A percentile compares a stretch with the other conserved stretches of the same genome.
phyloP scores from a whole-genome alignment of 2,113 vertebrate genomes.

The Marmota flaviventris region DNA sequence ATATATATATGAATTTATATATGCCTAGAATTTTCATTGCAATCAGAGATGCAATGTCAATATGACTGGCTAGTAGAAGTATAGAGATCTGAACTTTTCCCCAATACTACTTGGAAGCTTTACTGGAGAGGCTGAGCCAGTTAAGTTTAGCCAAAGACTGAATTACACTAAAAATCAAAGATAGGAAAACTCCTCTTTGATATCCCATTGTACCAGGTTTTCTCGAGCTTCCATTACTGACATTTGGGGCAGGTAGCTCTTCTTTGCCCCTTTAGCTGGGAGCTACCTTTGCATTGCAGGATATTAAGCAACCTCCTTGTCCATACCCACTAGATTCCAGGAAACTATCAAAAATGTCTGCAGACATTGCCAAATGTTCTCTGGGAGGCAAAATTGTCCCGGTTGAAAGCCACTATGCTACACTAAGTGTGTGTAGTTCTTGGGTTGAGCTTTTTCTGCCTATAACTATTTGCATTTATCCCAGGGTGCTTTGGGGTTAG shows the following conservation, averaged over 20 bases:
- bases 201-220: background rate
- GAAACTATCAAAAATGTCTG: conserved; percentile 30
- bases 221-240: background rate
- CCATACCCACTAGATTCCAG: conserved; percentile 8
- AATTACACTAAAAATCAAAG: background rate
- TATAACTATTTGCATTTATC: background rate
- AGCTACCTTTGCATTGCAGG: background rate
- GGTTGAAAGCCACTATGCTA: background rate
- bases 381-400: background rate
- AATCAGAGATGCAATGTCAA: background rate
- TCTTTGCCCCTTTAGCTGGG: background rate
- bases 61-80: background rate
- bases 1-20: background rate
- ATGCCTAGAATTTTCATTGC: background rate
- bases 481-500: background rate
- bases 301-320: background rate
- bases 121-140: background rate
- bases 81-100: background rate
- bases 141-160: background rate
- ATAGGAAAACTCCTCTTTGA: background rate
- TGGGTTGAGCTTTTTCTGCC: background rate
- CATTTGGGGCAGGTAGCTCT: background rate
- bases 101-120: background rate
- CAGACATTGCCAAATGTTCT: background rate
- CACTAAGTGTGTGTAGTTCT: background rate